These are phyloP conservation scores for Drosophila novamexicana DNA, from an alignment of 1,140 invertebrate species.

Conservation along the genomic window DNA sequence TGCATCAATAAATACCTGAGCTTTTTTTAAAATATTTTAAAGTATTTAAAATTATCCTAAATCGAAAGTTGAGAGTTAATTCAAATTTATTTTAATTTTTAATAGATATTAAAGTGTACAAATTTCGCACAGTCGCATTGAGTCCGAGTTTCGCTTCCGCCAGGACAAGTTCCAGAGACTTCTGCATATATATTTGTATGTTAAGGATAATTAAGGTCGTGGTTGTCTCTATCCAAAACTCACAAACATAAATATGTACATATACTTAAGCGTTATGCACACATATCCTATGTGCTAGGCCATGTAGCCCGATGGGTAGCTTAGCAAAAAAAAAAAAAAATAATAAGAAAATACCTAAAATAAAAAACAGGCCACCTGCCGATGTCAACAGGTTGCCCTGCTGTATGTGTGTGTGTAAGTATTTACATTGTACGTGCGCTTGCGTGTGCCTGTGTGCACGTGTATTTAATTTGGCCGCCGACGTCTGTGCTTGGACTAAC, in stretches of 20 bases:
- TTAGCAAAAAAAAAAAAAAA: slow-evolving; percentile 1
- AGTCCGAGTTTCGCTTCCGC: neutral
- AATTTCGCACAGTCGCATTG: no score
- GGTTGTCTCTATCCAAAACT: neutral
- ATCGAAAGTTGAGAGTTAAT: no score
- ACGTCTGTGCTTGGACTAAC: slow-evolving; percentile 37
- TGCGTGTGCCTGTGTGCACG: slow-evolving; percentile 25
- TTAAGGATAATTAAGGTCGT: slow-evolving; percentile 33
- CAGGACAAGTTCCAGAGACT: neutral
- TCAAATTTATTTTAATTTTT: no score
- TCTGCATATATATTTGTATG: neutral
- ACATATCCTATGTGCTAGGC: slow-evolving; percentile 8
- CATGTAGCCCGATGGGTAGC: neutral
- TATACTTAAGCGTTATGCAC: slow-evolving; percentile 21
- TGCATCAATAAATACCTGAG: no score
- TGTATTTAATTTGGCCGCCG: slow-evolving; percentile 33
- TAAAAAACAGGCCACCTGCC: slow-evolving; percentile 16
- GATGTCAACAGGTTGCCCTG: slow-evolving; percentile 76
- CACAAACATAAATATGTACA: slow-evolving; percentile 17
- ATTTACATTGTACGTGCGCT: slow-evolving; percentile 27
- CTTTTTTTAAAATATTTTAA: no score
- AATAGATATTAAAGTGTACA: no score
- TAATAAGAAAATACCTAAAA: neutral
- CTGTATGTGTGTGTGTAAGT: slow-evolving; percentile 7
- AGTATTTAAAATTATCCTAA: no score